Base-by-base conservation (phyloP, 2,888 invertebrate genomes). In the Stenolophus ochropezus region DNA sequence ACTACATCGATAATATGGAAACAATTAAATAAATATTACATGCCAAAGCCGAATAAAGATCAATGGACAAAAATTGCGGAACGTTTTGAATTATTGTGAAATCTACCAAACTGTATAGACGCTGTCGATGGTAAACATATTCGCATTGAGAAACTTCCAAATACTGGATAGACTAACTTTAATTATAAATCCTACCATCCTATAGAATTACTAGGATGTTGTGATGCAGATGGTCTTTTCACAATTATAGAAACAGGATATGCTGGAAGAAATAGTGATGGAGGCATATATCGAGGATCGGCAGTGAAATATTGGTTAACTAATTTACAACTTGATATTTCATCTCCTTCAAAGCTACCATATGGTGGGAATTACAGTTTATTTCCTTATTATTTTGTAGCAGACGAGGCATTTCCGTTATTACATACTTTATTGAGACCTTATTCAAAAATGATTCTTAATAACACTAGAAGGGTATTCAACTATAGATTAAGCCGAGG, bases 151-250 rank as follows among this genome's bases (percentile, higher is more conserved):
- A 85, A 86, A 81, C 56, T 84, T 47, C 84, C 85, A 18, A 85
- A 86, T 80, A 76, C 83, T 8, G 85, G 85, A 53, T 85, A 84
- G 20, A 51, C 71, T 6, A 83, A 85, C 83, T 87, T 78, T 73
- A 87, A 86, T 81, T 87, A 85, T 78, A 87, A 87, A 83, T 8
- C 6, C 1, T 85, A 84, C 74, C 85, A 86, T 82, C 86, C 86
- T 5, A 84, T 85, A 61, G 85, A 87, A 21, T 83, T 88, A 81
- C 33, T 86, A 83, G 85, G 83, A 21, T 84, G 84, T 77, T 84
- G 86, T 73, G 86, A 86, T 83, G 86, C 86, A 20, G 85, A 86
- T 83, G 86, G 86, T 11, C 21, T 84, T 16, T 87, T 87, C 82
- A 86, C 84, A 4, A 84, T 85, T 33, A 84, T 87, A 58, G 86